Evolutionary conservation across 1,140 invertebrate genomes (phyloP), one percentile per base, ranked within the genome.

Genomic region (Muscidifurax raptorellus): DNA sequence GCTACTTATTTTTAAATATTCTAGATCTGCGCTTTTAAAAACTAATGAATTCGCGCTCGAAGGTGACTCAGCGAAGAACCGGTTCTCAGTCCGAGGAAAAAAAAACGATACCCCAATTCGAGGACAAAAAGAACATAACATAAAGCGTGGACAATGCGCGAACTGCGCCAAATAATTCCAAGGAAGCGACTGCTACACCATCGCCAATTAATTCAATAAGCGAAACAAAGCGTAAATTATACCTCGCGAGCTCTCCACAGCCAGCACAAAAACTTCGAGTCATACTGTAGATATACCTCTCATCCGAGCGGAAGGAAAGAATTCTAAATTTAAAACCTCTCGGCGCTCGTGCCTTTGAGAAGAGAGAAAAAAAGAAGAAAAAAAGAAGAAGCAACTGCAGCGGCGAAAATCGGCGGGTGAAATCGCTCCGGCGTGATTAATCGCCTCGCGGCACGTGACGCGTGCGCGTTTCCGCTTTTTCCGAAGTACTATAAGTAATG

Each of bases 381-480:
- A 52, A 36, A 64, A 13, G 12, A 75, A 75, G 67, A 47, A 44
- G 25, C 32, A 27, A n/a, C 30, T 44, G 25, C 36, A 67, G 71
- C 52, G 30, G 22, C 44, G 13, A 67, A 67, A 52, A 18, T 52
- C 52, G 13, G 80, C 80, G 30, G 75, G 82, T 44, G 82, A 79
- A 79, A 79, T 52, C n/a, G 28, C 30, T 30, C 9, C 40, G 36
- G 72, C 40, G 25, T 84, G 71, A 80, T 80, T 80, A 80, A 80
- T 84, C 71, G 22, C 32, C 47, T 27, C 52, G 27, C 7, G 10
- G 25, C 82, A 30, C 76, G 82, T 84, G 76, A 84, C 77, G 82
- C 28, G 80, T 83, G 71, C 69, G 28, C 71, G 85, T 36, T 79
- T 88, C 83, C 87, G 86, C 82, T 82, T 86, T 75, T 78, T 76